A percentile compares a stretch with the other conserved stretches of the same genome.
Evolutionary conservation across 2,888 invertebrate species (phyloP).

Genomic region (Punctoribates punctum): DNA sequence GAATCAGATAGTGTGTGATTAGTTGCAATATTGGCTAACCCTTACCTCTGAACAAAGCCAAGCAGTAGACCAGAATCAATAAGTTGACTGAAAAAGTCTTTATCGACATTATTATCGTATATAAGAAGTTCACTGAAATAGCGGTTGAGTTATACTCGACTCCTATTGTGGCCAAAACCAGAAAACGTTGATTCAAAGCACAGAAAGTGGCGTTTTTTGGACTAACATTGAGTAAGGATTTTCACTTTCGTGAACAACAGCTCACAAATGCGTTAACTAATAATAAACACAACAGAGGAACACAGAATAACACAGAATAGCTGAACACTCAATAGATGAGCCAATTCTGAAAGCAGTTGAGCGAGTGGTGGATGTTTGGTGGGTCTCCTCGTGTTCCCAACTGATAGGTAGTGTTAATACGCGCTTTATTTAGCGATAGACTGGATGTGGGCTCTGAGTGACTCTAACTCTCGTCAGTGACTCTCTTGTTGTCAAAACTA

Average conservation of each 20-base stretch:
- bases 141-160: constrained; percentile 4
- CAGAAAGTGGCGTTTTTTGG: not conserved
- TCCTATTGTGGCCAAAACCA: constrained; percentile 7
- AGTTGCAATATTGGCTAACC: constrained; percentile 14
- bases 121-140: not conserved
- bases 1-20: constrained; percentile 24
- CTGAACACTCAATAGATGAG: not conserved
- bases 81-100: constrained; percentile 28
- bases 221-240: not conserved
- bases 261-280: constrained; percentile 16
- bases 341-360: not conserved
- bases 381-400: not conserved
- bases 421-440: not conserved
- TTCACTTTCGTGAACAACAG: constrained; percentile 12
- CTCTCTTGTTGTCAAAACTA: constrained; percentile 9
- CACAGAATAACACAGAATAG: not conserved
- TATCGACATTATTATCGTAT: constrained; percentile 3
- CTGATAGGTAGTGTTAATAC: constrained; percentile 21
- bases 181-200: constrained; percentile 22
- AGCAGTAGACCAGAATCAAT: constrained; percentile 35
- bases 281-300: not conserved
- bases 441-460: not conserved
- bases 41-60: constrained; percentile 22
- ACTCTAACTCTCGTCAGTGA: constrained; percentile 6
- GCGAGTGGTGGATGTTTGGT: not conserved